phyloP scores from a whole-genome alignment of 2,888 invertebrate genomes.

The Apocheima hispidaria region DNA sequence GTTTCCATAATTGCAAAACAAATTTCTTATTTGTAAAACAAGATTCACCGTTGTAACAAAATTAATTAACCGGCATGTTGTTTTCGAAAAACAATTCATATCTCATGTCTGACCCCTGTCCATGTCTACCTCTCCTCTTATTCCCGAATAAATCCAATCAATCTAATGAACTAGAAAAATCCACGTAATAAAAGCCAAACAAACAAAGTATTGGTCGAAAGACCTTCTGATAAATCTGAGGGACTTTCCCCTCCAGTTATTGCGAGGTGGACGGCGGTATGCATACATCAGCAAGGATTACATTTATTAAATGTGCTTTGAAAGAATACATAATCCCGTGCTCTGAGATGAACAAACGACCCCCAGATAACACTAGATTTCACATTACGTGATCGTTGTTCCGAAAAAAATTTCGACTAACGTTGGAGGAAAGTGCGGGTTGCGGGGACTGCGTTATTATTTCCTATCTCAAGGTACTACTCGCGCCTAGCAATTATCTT shows the following conservation, averaged over 20 bases:
- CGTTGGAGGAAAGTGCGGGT: no score
- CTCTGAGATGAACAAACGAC: no score
- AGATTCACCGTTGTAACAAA: slow-evolving; percentile 7
- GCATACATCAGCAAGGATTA: slow-evolving; percentile 13
- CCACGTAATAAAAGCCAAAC: slow-evolving; percentile 38
- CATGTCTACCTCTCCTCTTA: slow-evolving; percentile 3
- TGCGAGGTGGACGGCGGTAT: slow-evolving; percentile 24
- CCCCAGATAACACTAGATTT: no score
- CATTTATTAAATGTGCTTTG: slow-evolving; percentile 8
- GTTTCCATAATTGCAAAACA: neutral
- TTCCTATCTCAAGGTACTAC: no score
- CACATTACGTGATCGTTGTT: no score
- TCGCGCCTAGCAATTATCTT: no score
- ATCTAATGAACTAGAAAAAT: slow-evolving; percentile 41
- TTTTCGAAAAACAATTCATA: slow-evolving; percentile 20
- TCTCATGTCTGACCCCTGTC: slow-evolving; percentile 3
- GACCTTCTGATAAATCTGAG: slow-evolving; percentile 37
- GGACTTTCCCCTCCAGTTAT: slow-evolving; percentile 27
- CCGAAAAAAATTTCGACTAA: no score
- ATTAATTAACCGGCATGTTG: slow-evolving; percentile 3
- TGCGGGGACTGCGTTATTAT: no score
- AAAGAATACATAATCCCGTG: no score
- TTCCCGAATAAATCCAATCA: slow-evolving; percentile 34
- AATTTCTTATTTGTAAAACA: neutral
- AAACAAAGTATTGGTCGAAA: slow-evolving; percentile 35